Percentiles rank a stretch among this genome's conserved stretches.
Evolutionary conservation across 2,113 vertebrate genomes (phyloP).

Genomic region (Gavialis gangeticus): DNA sequence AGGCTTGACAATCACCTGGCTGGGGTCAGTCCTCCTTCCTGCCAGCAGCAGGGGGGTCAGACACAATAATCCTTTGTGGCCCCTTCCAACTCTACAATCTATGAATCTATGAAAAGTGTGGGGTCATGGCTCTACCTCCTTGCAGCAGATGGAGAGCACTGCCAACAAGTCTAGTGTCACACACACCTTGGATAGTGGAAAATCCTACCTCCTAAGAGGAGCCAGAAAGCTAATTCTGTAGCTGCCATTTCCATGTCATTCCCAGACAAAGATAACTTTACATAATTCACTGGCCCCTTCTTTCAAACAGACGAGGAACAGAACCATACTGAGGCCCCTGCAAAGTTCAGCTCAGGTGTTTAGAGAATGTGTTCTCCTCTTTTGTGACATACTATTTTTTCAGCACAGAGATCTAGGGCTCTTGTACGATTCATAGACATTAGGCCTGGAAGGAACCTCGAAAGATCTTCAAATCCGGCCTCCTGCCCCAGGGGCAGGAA

Average conservation of each 20-base stretch:
- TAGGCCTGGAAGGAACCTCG: too few relatives aligned
- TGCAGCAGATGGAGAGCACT: neutral
- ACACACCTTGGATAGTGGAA: rapidly evolving
- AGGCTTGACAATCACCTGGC: too few relatives aligned
- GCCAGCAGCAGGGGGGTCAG: too few relatives aligned
- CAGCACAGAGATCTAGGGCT: too few relatives aligned
- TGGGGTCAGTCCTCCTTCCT: too few relatives aligned
- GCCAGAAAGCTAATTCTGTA: neutral
- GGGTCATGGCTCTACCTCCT: neutral
- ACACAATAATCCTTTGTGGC: too few relatives aligned
- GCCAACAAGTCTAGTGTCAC: rapidly evolving
- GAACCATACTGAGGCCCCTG: neutral
- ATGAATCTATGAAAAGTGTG: neutral
- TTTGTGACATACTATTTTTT: too few relatives aligned
- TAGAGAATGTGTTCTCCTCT: neutral
- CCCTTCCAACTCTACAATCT: too few relatives aligned
- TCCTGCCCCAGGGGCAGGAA: too few relatives aligned
- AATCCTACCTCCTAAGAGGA: neutral
- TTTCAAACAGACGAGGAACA: neutral
- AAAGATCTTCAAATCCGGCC: too few relatives aligned
- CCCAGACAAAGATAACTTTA: neutral
- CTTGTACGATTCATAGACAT: too few relatives aligned
- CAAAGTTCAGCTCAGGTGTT: neutral
- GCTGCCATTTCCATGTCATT: neutral
- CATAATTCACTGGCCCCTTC: neutral